phyloP scores from a whole-genome alignment of 23 tunicate genomes.

The Halocynthia aurantium region DNA sequence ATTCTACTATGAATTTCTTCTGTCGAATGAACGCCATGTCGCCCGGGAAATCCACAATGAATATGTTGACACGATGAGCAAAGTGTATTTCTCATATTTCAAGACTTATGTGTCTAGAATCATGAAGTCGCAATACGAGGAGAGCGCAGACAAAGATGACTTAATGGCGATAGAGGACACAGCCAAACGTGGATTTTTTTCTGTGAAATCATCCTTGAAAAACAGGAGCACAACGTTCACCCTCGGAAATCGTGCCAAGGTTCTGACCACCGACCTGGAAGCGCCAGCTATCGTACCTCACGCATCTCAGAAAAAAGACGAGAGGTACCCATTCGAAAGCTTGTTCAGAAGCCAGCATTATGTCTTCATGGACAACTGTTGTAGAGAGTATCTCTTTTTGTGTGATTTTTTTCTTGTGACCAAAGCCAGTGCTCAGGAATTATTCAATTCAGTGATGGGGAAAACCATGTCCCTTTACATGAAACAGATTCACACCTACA shows the following conservation, averaged over 20 bases:
- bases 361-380: conserved; percentile 72
- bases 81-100: conserved; percentile 89
- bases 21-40: conserved; percentile 77
- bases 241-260: conserved; percentile 52
- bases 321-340: conserved; percentile 67
- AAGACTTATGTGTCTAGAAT: conserved; percentile 66
- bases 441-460: conserved; percentile 67
- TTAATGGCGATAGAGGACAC: conserved; percentile 81
- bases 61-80: conserved; percentile 87
- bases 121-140: conserved; percentile 84
- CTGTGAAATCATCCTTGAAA: conserved; percentile 50
- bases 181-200: conserved; percentile 65
- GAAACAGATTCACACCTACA: conserved; percentile 71
- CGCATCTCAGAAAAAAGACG: conserved; percentile 73
- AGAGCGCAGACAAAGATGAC: conserved; percentile 74
- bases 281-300: conserved; percentile 91
- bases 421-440: conserved; percentile 48
- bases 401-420: conserved; percentile 89
- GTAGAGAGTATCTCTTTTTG: conserved; percentile 79
- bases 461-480: conserved; percentile 58
- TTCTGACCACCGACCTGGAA: conserved; percentile 51
- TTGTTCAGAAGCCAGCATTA: conserved; percentile 77
- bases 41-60: conserved; percentile 90
- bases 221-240: conserved; percentile 79
- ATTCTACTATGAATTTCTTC: conserved; percentile 86